These are phyloP conservation scores for Rhinopomastus cyanomelas DNA, from an alignment of 2,113 vertebrate species.

Conservation along the genomic window DNA sequence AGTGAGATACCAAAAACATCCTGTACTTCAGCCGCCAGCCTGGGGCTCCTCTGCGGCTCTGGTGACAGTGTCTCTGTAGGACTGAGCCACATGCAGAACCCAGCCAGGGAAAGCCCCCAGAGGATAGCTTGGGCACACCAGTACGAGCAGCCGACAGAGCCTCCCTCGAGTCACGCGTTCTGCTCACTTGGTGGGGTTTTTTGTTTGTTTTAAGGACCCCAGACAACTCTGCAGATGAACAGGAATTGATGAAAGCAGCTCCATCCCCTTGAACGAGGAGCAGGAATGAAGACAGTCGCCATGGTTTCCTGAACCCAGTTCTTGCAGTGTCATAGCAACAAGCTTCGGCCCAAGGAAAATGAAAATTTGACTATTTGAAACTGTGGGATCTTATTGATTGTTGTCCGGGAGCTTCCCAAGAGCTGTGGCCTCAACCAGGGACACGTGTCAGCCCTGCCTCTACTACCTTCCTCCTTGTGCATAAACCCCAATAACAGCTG, in stretches of 20 bases:
- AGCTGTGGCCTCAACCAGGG: neutral
- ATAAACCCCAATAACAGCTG: rapidly evolving
- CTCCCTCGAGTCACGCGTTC: neutral
- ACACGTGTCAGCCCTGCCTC: neutral
- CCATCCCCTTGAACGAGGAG: neutral
- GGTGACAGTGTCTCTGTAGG: rapidly evolving
- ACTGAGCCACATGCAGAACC: rapidly evolving
- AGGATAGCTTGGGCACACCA: neutral
- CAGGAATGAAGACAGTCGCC: neutral
- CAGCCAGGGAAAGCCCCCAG: neutral
- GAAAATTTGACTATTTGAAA: neutral
- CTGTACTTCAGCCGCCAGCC: rapidly evolving
- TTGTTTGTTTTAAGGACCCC: neutral
- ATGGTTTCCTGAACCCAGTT: neutral
- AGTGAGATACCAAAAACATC: rapidly evolving
- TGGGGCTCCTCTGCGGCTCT: rapidly evolving
- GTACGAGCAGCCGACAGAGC: rapidly evolving
- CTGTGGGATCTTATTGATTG: neutral
- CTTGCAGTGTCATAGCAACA: neutral
- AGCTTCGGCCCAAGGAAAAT: neutral
- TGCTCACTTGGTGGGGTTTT: neutral
- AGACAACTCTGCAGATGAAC: neutral
- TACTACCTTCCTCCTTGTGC: neutral
- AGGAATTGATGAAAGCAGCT: neutral
- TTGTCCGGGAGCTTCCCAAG: neutral